These are phyloP conservation scores for Hepsetus odoe DNA, from an alignment of 2,113 vertebrate genomes.

Conservation along the genomic window DNA sequence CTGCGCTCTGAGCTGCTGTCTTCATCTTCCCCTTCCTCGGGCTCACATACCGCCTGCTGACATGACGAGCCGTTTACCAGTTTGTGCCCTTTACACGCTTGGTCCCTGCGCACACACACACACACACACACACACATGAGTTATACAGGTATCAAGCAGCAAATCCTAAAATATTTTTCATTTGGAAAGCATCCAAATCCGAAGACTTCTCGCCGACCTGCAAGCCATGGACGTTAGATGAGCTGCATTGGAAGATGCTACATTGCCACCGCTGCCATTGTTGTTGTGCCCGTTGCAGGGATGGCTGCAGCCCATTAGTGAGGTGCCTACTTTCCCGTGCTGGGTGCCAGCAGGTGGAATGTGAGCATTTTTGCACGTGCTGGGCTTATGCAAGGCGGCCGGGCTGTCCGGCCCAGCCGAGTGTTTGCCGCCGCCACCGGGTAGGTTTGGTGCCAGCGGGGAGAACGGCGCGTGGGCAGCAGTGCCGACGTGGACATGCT, in stretches of 20 bases:
- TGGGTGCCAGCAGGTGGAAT: conserved; percentile 84
- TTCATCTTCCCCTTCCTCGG: conserved; percentile 95
- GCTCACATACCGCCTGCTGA: conserved; percentile 84
- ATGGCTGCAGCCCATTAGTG: conserved; percentile 86
- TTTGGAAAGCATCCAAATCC: background rate
- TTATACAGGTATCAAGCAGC: background rate
- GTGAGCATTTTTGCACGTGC: conserved; percentile 89
- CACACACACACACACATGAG: background rate
- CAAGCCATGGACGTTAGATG: conserved; percentile 83
- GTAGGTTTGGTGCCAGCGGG: conserved; percentile 74
- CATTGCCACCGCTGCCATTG: conserved; percentile 78
- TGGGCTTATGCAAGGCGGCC: conserved; percentile 78
- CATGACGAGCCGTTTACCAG: conserved; percentile 89
- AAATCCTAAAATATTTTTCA: background rate
- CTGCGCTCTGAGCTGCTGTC: conserved; percentile 98
- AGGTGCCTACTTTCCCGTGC: conserved; percentile 86
- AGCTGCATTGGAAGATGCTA: conserved; percentile 77
- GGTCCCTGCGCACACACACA: conserved; percentile 79
- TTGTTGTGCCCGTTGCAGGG: conserved; percentile 92
- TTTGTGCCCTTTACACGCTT: conserved; percentile 95
- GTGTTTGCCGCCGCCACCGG: conserved; percentile 72
- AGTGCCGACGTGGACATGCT: conserved; percentile 80
- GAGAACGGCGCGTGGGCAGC: conserved; percentile 78
- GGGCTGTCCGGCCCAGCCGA: conserved; percentile 77
- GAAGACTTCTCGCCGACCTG: conserved; percentile 79